A percentile compares a stretch with the other conserved stretches of the same genome.
Evolutionary conservation across 1,140 invertebrate species (phyloP).

Genomic region (Popillia japonica): DNA sequence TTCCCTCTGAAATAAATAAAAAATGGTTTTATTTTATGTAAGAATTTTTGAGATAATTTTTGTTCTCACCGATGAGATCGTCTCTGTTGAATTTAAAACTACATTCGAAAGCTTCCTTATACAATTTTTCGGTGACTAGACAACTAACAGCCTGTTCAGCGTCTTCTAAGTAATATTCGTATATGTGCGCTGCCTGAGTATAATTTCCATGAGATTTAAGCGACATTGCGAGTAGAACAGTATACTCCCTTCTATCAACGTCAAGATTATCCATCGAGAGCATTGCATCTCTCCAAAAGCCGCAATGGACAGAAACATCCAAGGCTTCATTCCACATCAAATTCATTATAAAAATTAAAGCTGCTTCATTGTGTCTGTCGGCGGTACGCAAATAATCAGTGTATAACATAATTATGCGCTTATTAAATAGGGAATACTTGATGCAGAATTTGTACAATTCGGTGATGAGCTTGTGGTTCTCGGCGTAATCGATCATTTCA

Average conservation of each 20-base stretch:
- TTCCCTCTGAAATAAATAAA: background rate
- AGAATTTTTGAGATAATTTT: background rate
- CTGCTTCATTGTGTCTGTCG: background rate
- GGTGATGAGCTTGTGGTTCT: background rate
- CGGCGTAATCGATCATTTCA: background rate
- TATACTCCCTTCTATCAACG: background rate
- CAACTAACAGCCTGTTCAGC: background rate
- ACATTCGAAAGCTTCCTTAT: background rate
- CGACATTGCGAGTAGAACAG: background rate
- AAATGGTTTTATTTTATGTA: background rate
- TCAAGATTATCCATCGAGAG: background rate
- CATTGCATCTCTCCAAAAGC: background rate
- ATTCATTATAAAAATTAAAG: background rate
- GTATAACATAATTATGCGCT: background rate
- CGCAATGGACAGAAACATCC: background rate
- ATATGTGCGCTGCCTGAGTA: background rate
- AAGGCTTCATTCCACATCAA: slow-evolving; percentile 1
- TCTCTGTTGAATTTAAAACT: background rate
- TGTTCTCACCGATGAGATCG: background rate
- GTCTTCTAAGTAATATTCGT: background rate
- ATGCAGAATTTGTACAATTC: background rate
- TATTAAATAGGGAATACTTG: background rate
- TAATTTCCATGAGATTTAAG: background rate
- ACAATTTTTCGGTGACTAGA: background rate
- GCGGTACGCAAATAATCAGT: background rate